phyloP scores from a whole-genome alignment of 2,888 invertebrate genomes.

The Helicoverpa assulta region DNA sequence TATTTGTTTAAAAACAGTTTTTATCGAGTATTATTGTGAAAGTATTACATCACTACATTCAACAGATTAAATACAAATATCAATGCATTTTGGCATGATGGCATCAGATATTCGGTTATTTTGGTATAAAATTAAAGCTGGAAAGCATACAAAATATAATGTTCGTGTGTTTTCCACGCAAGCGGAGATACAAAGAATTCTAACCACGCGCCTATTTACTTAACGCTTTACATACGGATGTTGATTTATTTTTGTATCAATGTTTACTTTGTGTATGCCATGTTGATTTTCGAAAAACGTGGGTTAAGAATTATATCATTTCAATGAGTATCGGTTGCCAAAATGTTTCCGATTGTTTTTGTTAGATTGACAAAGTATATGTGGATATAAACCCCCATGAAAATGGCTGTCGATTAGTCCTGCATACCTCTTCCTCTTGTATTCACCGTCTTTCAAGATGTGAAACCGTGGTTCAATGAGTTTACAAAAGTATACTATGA shows the following conservation, averaged over 20 bases:
- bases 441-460: too few species aligned
- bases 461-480: too few species aligned
- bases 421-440: too few species aligned
- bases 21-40: not conserved
- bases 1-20: not conserved
- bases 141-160: not conserved
- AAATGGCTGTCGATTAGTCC: not conserved
- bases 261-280: constrained; percentile 47
- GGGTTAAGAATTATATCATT: constrained; percentile 43
- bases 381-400: not conserved
- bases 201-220: constrained; percentile 39
- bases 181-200: constrained; percentile 13
- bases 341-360: constrained; percentile 18
- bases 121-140: constrained; percentile 17
- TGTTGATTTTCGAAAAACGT: constrained; percentile 47
- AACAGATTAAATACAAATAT: not conserved
- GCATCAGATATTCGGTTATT: not conserved
- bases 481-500: too few species aligned
- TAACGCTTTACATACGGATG: constrained; percentile 30
- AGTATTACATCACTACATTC: not conserved
- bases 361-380: not conserved
- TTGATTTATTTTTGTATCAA: constrained; percentile 53
- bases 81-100: not conserved
- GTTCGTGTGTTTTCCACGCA: constrained; percentile 17
- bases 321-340: constrained; percentile 40